Evolutionary conservation across 2,113 vertebrate species (phyloP), one percentile per base, ranked within the genome.

Genomic region (Lamprotornis superbus): DNA sequence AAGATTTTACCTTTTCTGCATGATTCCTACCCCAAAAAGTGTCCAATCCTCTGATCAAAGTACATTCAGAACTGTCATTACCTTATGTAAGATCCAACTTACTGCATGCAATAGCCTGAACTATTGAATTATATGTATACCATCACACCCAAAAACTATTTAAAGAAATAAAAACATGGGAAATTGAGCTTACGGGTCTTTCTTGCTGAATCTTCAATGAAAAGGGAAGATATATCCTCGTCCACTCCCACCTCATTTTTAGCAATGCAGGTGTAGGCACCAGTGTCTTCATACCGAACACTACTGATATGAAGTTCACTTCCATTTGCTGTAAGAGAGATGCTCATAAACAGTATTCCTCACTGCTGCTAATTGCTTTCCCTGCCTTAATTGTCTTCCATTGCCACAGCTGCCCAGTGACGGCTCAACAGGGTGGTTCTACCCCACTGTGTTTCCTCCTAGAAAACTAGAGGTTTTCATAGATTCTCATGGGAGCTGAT

Each of bases 261-360:
- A 96, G 99, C 99, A 55, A 99, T 99, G 98, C 99, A 99, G 63
- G 99, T 99, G 63, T 99, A 99, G 11, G 99, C 99, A 11, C 99
- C 99, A 0, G 99, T 99, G 98, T 99, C 99, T 94, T 99, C 99
- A 13, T 99, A 99, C 2, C 99, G 98, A 17, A 99, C 99, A 3
- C 98, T 99, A 61, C 97, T 87, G 76, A 99, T 99, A 44, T 98
- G 98, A 28, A 99, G 98, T 73, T 99, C 99, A 10, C 98, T 99
- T 37, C 98, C 98, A 0, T 99, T 99, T 28, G 99, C 99, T 99
- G 97, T 14, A 92, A 96, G 52, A 93, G 65, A 96, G 53, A 94
- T 68, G 89, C 52, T 69, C 93, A 75, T 37, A 33, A 93, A 68
- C 55, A 50, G 24, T 22, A 87, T 18, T 95, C 70, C 92, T 83